These are phyloP conservation scores for Macrotus californicus DNA, from an alignment of 2,113 vertebrate genomes.

Conservation along the genomic window DNA sequence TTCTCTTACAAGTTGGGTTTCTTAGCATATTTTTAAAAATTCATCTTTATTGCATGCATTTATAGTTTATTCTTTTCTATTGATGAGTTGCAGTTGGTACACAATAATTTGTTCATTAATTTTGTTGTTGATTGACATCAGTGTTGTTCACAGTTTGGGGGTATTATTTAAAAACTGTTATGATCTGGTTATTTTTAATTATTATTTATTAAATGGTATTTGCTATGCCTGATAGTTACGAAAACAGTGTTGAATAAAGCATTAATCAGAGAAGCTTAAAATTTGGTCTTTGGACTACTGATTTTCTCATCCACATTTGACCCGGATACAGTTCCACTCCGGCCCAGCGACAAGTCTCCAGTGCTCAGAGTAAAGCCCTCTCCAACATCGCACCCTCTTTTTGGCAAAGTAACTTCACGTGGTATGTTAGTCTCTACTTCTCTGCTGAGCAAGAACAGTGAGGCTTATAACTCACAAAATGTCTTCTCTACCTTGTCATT, in stretches of 20 bases:
- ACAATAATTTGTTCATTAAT: neutral
- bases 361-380: neutral
- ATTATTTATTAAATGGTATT: neutral
- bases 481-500: neutral
- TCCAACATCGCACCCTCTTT: neutral
- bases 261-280: neutral
- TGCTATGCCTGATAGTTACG: neutral
- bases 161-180: neutral
- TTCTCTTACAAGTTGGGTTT: neutral
- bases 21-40: neutral
- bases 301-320: neutral
- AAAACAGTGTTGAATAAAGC: neutral
- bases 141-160: neutral
- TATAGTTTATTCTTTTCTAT: neutral
- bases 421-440: neutral
- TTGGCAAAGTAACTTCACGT: neutral
- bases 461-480: neutral
- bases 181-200: neutral
- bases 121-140: neutral
- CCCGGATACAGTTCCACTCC: rapidly evolving
- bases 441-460: neutral
- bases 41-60: neutral
- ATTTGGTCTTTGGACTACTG: neutral
- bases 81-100: neutral
- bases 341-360: neutral